A percentile compares a stretch with the other conserved stretches of the same genome.
Evolutionary conservation across 2,113 vertebrate species (phyloP).

Genomic region (Loxodonta africana): DNA sequence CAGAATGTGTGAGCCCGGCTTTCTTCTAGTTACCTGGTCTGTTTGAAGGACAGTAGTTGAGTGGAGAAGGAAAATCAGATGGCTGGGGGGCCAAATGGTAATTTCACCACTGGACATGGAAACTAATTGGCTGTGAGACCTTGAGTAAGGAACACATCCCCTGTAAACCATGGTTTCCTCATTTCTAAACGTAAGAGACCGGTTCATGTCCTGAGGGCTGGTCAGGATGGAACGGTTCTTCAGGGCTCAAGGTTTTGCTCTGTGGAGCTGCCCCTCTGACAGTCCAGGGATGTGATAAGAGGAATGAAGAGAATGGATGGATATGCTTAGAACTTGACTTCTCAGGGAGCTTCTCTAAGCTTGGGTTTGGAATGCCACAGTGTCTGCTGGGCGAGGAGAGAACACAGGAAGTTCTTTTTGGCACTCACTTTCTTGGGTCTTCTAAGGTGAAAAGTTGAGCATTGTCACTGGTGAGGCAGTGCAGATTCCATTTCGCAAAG

Average conservation of each 20-base stretch:
- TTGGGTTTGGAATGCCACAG: neutral
- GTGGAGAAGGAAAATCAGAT: neutral
- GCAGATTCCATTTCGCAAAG: neutral
- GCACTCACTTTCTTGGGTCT: neutral
- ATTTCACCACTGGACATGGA: neutral
- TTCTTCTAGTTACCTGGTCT: constrained; percentile 34
- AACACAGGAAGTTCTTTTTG: neutral
- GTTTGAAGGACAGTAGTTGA: neutral
- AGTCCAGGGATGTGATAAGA: neutral
- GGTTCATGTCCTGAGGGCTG: neutral
- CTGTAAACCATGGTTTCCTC: neutral
- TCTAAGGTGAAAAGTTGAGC: constrained; percentile 54
- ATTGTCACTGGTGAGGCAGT: constrained; percentile 51
- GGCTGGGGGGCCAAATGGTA: neutral
- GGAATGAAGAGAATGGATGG: neutral
- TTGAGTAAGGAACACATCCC: neutral
- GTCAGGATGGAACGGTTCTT: neutral
- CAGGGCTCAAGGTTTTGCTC: neutral
- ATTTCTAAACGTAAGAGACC: neutral
- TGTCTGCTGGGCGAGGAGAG: neutral
- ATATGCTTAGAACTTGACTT: neutral
- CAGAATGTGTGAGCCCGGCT: neutral
- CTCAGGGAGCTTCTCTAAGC: neutral
- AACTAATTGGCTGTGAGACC: neutral
- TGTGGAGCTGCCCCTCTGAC: neutral